Percentiles rank a stretch among this genome's conserved stretches.
phyloP scores from a whole-genome alignment of 1,140 invertebrate genomes.

The Mizuhopecten yessoensis region DNA sequence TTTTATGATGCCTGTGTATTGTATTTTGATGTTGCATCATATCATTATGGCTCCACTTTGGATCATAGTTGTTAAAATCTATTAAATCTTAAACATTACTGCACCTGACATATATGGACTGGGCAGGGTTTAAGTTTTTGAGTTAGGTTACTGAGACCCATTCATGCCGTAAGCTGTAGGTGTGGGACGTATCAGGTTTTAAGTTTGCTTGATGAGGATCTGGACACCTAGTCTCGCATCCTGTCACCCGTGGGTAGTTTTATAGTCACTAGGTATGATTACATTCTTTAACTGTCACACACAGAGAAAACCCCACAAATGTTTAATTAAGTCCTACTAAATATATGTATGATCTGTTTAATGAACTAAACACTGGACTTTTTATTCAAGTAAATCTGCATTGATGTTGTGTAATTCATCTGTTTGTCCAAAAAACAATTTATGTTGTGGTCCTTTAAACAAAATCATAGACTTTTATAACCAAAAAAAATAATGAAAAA shows the following conservation, averaged over 20 bases:
- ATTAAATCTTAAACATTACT: not conserved
- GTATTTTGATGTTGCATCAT: constrained; percentile 34
- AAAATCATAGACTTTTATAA: too few relatives aligned
- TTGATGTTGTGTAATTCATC: too few relatives aligned
- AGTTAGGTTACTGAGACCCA: not conserved
- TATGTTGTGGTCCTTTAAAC: too few relatives aligned
- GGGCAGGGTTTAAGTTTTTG: not conserved
- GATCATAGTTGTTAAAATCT: constrained; percentile 36
- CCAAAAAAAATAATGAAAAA: too few relatives aligned
- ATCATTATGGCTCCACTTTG: constrained; percentile 16
- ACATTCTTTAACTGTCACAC: not conserved
- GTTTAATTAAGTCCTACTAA: too few relatives aligned
- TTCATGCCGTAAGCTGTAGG: not conserved
- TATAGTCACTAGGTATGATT: not conserved
- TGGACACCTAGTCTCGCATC: not conserved
- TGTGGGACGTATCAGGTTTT: constrained; percentile 6
- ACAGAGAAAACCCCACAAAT: not conserved
- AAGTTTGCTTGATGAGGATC: not conserved
- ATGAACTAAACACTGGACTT: too few relatives aligned
- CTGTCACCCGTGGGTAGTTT: not conserved
- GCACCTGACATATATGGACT: not conserved
- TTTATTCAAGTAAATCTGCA: too few relatives aligned
- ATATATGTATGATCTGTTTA: too few relatives aligned
- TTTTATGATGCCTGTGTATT: not conserved
- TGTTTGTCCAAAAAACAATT: too few relatives aligned